phyloP scores from a whole-genome alignment of 2,113 vertebrate species.

The Pedetes capensis region DNA sequence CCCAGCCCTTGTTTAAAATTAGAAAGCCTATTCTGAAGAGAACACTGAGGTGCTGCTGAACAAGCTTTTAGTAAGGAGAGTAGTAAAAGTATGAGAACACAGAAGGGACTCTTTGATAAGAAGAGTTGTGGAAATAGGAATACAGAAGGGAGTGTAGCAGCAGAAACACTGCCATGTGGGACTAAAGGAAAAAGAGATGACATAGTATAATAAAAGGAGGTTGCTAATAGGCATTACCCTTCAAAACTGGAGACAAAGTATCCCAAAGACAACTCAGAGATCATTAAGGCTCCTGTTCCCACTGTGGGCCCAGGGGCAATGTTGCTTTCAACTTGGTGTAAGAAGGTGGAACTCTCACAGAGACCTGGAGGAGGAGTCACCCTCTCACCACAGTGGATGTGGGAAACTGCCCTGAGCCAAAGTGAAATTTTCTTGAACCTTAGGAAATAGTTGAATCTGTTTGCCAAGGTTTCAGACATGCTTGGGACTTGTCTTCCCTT shows the following conservation, averaged over 20 bases:
- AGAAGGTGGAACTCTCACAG: not conserved
- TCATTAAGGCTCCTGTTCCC: too few relatives aligned
- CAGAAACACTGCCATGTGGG: not conserved
- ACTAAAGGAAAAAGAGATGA: not conserved
- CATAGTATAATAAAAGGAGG: not conserved
- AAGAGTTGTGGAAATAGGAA: too few relatives aligned
- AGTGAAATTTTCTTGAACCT: not conserved
- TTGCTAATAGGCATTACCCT: not conserved
- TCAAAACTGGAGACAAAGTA: not conserved
- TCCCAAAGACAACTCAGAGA: not conserved
- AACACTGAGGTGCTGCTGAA: not conserved
- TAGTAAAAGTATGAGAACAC: not conserved
- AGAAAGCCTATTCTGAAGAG: not conserved
- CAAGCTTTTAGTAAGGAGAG: not conserved
- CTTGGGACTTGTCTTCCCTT: not conserved
- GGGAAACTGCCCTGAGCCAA: not conserved
- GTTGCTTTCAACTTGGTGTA: not conserved
- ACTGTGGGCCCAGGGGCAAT: not conserved
- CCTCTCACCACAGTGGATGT: accelerated
- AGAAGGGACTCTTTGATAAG: too few relatives aligned
- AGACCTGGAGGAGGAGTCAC: not conserved
- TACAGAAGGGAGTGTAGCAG: not conserved
- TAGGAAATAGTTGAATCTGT: not conserved
- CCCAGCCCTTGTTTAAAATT: not conserved
- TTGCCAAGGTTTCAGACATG: not conserved